phyloP scores from a whole-genome alignment of 37 sponge, comb jelly and placozoan species.

The Beroe forskalii region DNA sequence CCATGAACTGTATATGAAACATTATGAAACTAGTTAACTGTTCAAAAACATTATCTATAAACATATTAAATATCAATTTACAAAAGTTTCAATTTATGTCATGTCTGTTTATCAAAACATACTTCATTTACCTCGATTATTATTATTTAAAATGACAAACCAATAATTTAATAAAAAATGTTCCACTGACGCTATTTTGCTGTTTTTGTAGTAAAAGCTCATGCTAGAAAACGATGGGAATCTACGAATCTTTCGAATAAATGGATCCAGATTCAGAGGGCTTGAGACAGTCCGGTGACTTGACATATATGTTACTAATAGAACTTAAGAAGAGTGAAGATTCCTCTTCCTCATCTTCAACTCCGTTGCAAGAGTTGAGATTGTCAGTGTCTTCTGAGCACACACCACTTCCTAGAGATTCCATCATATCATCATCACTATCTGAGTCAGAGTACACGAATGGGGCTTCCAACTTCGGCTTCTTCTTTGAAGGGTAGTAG shows the following conservation, averaged over 20 bases:
- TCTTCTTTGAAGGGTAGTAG: not conserved
- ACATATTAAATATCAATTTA: not conserved
- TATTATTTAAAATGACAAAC: not conserved
- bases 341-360: conserved; percentile 37
- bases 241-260: conserved; percentile 22
- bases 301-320: conserved; percentile 46
- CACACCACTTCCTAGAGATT: not conserved
- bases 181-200: not conserved
- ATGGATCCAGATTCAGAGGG: not conserved
- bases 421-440: conserved; percentile 1
- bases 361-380: no score
- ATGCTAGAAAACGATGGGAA: not conserved
- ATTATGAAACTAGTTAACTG: not conserved
- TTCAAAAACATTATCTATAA: not conserved
- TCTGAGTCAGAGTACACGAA: conserved; percentile 12
- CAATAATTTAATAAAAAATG: not conserved
- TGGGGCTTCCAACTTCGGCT: not conserved
- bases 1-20: no score
- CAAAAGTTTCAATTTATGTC: not conserved
- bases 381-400: not conserved
- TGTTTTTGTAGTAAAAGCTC: not conserved
- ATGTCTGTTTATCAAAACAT: not conserved
- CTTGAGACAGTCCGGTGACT: conserved; percentile 46
- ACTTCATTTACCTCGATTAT: not conserved
- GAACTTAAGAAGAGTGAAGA: conserved; percentile 42